Percentiles rank a stretch among this genome's conserved stretches.
phyloP scores from a whole-genome alignment of 1,140 invertebrate species.

The Microplitis demolitor region DNA sequence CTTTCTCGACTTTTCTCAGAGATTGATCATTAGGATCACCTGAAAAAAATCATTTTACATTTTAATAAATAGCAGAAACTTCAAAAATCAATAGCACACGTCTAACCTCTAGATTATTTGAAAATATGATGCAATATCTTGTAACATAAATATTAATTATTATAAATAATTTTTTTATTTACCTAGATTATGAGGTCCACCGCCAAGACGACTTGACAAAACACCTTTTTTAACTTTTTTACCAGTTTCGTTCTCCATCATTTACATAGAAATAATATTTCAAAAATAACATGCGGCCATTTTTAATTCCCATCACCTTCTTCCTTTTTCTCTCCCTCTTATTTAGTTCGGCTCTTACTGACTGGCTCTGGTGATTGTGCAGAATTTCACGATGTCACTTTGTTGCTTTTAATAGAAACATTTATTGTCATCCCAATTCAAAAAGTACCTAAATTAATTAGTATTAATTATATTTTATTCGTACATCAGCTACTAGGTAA shows the following conservation, averaged over 20 bases:
- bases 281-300: too few species aligned
- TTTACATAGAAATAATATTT: too few species aligned
- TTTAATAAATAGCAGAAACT: too few species aligned
- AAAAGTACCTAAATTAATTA: too few species aligned
- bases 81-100: neutral
- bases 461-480: too few species aligned
- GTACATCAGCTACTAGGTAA: too few species aligned
- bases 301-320: neutral
- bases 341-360: too few species aligned
- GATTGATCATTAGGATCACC: slow-evolving; percentile 83
- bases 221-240: too few species aligned
- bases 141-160: neutral
- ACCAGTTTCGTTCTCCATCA: too few species aligned
- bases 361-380: too few species aligned
- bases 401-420: too few species aligned
- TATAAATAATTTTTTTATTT: slow-evolving; percentile 23
- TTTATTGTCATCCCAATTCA: too few species aligned
- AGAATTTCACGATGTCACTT: neutral
- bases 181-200: slow-evolving; percentile 67
- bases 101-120: neutral
- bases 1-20: slow-evolving; percentile 83
- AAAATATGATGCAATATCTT: slow-evolving; percentile 6
- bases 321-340: neutral
- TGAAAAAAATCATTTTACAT: slow-evolving; percentile 49
- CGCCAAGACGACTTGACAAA: slow-evolving; percentile 25